phyloP scores from a whole-genome alignment of 2,113 vertebrate species.

The Sinosuthora webbiana region DNA sequence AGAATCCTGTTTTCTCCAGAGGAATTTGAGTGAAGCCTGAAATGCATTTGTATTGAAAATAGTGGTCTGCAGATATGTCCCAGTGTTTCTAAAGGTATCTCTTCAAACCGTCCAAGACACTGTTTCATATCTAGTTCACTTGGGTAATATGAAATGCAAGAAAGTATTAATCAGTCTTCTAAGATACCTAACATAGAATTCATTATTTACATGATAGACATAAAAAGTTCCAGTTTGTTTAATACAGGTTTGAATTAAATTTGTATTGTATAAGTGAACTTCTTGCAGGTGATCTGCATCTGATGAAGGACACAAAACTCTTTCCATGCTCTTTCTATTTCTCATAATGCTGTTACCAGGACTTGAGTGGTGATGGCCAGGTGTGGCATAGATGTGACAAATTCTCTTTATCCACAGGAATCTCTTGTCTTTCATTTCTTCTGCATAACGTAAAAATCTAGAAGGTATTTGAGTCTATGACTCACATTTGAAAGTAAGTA shows the following conservation, averaged over 20 bases:
- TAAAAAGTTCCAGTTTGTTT: background rate
- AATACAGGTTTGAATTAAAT: background rate
- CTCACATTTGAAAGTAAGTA: background rate
- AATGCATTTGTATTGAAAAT: background rate
- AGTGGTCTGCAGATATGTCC: background rate
- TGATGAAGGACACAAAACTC: background rate
- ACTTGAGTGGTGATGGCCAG: accelerated
- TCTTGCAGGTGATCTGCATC: background rate
- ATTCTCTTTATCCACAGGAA: background rate
- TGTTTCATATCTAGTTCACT: background rate
- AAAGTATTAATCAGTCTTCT: background rate
- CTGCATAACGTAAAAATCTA: background rate
- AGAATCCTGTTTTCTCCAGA: background rate
- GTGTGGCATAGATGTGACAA: background rate
- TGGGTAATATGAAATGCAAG: background rate
- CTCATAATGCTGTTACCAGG: background rate
- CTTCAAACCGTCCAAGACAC: background rate
- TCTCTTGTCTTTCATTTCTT: background rate
- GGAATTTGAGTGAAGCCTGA: background rate
- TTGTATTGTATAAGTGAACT: background rate
- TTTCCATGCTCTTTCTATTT: background rate
- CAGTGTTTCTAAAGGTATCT: background rate
- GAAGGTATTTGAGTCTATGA: background rate
- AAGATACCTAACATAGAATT: background rate
- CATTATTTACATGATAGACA: background rate